Conservation (phyloP, 2,797 vertebrate species). For the Schizothorax lantsangensis region DNA sequence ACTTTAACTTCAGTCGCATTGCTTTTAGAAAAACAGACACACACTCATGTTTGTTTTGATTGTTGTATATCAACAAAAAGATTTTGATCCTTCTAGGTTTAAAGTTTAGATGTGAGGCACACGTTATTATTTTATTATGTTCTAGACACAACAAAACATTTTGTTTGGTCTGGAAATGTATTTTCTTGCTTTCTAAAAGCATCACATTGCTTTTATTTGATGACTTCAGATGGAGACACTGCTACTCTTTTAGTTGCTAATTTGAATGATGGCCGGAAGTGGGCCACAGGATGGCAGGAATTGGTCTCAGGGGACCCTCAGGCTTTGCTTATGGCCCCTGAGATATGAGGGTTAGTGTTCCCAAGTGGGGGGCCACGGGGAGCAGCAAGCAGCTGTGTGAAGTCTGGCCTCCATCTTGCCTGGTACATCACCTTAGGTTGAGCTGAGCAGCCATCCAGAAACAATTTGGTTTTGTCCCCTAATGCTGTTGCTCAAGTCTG, state of each 20-base stretch:
- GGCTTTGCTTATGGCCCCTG: constrained; percentile 41
- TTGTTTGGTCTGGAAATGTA: neutral
- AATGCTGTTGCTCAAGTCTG: constrained; percentile 27
- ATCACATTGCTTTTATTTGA: constrained; percentile 40
- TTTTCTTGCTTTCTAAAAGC: neutral
- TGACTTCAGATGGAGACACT: constrained; percentile 43
- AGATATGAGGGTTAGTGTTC: constrained; percentile 55
- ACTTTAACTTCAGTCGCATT: constrained; percentile 46
- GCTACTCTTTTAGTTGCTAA: constrained; percentile 52
- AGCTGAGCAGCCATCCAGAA: constrained; percentile 61
- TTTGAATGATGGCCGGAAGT: constrained; percentile 32
- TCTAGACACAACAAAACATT: neutral
- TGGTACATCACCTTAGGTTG: constrained; percentile 58
- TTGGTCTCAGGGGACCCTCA: constrained; percentile 34
- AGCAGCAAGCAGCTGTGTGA: constrained; percentile 58
- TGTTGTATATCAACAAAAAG: neutral
- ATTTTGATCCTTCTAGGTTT: neutral
- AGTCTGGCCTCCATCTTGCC: constrained; percentile 41
- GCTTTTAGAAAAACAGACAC: constrained; percentile 41
- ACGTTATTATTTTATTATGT: neutral
- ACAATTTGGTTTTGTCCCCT: constrained; percentile 55
- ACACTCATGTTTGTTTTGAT: constrained; percentile 11
- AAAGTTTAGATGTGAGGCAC: neutral
- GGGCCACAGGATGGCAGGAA: constrained; percentile 26
- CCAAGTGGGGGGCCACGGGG: constrained; percentile 41